Percentiles rank a stretch among this genome's conserved stretches.
Conservation (phyloP, 92 coral and sea anemone genomes). For the Heliopora coerulea region DNA sequence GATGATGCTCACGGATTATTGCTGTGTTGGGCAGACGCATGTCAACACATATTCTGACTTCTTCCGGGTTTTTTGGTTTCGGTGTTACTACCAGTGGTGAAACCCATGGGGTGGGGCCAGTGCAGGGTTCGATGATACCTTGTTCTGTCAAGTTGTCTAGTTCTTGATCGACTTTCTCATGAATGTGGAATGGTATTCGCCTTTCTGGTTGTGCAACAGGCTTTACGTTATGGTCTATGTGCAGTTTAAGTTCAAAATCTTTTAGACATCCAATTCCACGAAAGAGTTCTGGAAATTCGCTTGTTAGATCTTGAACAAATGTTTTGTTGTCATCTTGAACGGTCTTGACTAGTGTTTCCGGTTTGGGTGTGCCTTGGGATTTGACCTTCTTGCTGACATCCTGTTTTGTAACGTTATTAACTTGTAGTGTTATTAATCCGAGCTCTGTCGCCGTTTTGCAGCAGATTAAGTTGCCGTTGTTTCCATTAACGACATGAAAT, state of each 20-base stretch:
- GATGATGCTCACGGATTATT: constrained; percentile 23
- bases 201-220: constrained; percentile 8
- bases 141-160: background rate
- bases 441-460: background rate
- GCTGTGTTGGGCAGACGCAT: constrained; percentile 27
- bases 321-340: background rate
- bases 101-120: constrained; percentile 30
- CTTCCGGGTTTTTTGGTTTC: constrained; percentile 22
- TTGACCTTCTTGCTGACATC: background rate
- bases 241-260: background rate
- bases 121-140: constrained; percentile 7
- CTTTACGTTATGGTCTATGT: background rate
- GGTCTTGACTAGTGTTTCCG: background rate
- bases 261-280: background rate
- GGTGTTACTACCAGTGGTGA: constrained; percentile 10
- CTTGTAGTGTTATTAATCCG: background rate
- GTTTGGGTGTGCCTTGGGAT: background rate
- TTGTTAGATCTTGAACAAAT: background rate
- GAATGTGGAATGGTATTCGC: constrained; percentile 16
- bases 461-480: background rate
- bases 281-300: background rate
- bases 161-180: background rate
- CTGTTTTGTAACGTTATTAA: background rate
- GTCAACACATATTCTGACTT: constrained; percentile 22
- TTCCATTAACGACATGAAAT: background rate